Evolutionary conservation across 37 sponge, comb jelly and placozoan genomes (phyloP), one percentile per base, ranked within the genome.

Genomic region (Amphimedon queenslandica): DNA sequence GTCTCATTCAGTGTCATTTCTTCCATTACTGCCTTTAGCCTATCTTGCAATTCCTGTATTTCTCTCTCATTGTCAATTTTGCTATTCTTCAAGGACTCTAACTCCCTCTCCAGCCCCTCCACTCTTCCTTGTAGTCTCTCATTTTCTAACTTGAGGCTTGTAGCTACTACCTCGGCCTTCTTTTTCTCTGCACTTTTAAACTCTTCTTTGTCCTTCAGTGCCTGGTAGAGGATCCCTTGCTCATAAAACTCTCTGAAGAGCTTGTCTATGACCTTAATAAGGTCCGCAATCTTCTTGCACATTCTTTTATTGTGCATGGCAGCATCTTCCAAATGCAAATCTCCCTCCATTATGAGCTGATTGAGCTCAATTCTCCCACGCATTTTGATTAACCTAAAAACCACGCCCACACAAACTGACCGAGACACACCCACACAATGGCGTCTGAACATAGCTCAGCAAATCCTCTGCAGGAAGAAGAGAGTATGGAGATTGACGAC

Each of bases 401-500:
- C n/a, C n/a, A n/a, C n/a, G n/a, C n/a, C n/a, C n/a, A n/a, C n/a
- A n/a, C n/a, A n/a, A n/a, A n/a, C n/a, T n/a, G n/a, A n/a, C n/a
- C 69, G n/a, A 70, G 25, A 6, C 55, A 42, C 47, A 70, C n/a
- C 36, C 71, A 70, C 28, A 28, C 30, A 13, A 21, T 34, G 23
- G 29, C 69, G 31, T 34, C 34, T 28, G 13, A n/a, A n/a, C n/a
- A n/a, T n/a, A n/a, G n/a, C n/a, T n/a, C n/a, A n/a, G n/a, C n/a
- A n/a, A n/a, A n/a, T n/a, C n/a, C n/a, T n/a, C n/a, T n/a, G n/a
- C 21, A 32, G 57, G 27, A 18, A 5, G 77, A 64, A 37, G 61
- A 70, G 43, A 30, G 40, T 29, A 82, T 74, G 64, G 88, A 87
- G 71, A 92, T 92, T 42, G 93, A 92, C 67, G 93, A 92, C 41